These are phyloP conservation scores for Tachina fera DNA, from an alignment of 2,888 invertebrate species.

Conservation along the genomic window DNA sequence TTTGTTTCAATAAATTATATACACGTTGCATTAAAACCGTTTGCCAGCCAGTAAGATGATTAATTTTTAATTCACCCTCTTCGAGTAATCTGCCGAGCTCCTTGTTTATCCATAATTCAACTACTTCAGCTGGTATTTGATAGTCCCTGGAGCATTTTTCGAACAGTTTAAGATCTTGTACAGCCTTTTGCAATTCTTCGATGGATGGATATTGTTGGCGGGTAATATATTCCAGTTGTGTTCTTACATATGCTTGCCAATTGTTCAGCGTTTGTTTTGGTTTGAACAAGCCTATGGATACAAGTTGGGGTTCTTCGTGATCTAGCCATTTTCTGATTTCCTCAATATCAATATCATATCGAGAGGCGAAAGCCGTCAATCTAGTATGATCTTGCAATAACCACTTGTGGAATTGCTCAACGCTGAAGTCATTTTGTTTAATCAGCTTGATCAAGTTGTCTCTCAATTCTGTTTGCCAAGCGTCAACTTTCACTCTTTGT, in stretches of 20 bases:
- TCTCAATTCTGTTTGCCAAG: conserved; percentile 81
- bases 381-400: conserved; percentile 77
- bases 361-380: conserved; percentile 78
- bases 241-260: conserved; percentile 80
- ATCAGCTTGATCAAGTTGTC: conserved; percentile 79
- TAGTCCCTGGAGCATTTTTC: conserved; percentile 78
- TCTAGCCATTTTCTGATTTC: conserved; percentile 80
- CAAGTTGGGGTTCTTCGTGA: conserved; percentile 78
- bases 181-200: conserved; percentile 79
- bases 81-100: conserved; percentile 79
- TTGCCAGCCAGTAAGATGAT: conserved; percentile 80
- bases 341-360: conserved; percentile 79
- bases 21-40: conserved; percentile 78
- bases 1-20: conserved; percentile 76
- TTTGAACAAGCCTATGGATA: conserved; percentile 78
- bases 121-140: conserved; percentile 79
- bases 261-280: conserved; percentile 78
- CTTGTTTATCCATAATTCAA: conserved; percentile 79
- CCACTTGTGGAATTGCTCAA: conserved; percentile 80
- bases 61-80: conserved; percentile 79
- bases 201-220: conserved; percentile 78
- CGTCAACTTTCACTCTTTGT: too few relatives aligned
- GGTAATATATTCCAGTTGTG: conserved; percentile 79
- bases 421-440: conserved; percentile 79
- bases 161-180: conserved; percentile 79